These are phyloP conservation scores for Platysternon megacephalum DNA, from an alignment of 2,113 vertebrate species.

Conservation along the genomic window DNA sequence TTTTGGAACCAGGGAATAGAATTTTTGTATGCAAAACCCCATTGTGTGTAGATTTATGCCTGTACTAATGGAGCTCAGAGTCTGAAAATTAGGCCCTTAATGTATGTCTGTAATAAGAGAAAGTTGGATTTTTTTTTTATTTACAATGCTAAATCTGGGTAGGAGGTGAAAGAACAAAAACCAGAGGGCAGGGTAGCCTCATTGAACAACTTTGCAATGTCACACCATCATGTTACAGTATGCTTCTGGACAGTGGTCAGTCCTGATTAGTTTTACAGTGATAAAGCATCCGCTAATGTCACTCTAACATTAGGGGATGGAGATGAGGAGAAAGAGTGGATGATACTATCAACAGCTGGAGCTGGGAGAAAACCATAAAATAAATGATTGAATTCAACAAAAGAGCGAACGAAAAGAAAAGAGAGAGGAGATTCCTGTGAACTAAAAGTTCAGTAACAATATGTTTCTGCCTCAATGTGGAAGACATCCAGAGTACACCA, in stretches of 20 bases:
- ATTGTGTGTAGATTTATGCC: background rate
- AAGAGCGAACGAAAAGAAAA: conserved; percentile 55
- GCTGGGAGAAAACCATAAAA: conserved; percentile 29
- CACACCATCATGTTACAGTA: background rate
- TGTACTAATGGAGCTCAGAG: background rate
- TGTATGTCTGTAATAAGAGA: conserved; percentile 69
- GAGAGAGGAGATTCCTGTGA: conserved; percentile 40
- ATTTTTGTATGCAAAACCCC: background rate
- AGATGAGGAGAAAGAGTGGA: conserved; percentile 17
- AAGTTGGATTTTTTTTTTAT: conserved; percentile 46
- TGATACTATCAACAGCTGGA: conserved; percentile 12
- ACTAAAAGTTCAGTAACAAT: conserved; percentile 44
- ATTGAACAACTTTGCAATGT: background rate
- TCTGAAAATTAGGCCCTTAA: background rate
- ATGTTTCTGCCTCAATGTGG: conserved; percentile 55
- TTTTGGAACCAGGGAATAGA: background rate
- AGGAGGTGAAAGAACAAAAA: conserved; percentile 16
- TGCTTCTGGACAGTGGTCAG: background rate
- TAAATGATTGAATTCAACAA: conserved; percentile 52
- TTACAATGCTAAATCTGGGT: conserved; percentile 9
- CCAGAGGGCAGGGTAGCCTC: background rate
- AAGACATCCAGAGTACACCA: conserved; percentile 51
- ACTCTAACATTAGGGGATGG: background rate
- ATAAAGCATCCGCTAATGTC: background rate
- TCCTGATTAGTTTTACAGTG: background rate